These are phyloP conservation scores for Stictocephala bisonia DNA, from an alignment of 2,888 invertebrate genomes.

Conservation along the genomic window DNA sequence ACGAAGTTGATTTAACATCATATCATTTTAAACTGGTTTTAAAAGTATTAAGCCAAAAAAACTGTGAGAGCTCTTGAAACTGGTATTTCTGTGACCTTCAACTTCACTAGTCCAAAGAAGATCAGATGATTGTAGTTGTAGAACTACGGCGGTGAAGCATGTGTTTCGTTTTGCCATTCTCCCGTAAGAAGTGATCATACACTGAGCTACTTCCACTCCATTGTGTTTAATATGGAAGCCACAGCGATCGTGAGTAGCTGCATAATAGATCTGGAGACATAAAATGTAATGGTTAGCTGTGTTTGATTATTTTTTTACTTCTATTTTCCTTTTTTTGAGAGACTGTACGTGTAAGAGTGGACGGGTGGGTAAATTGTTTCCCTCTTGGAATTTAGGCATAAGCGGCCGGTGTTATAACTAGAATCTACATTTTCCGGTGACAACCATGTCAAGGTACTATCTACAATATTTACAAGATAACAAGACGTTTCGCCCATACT, in stretches of 20 bases:
- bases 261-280: slow-evolving; percentile 10
- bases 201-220: slow-evolving; percentile 8
- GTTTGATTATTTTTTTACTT: too few species aligned
- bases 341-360: too few species aligned
- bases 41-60: slow-evolving; percentile 14
- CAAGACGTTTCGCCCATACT: too few species aligned
- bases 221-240: slow-evolving; percentile 23
- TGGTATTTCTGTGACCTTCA: slow-evolving; percentile 7
- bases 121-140: neutral
- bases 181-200: neutral
- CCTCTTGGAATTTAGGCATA: too few species aligned
- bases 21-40: neutral
- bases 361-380: too few species aligned
- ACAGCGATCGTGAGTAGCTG: slow-evolving; percentile 23
- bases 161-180: slow-evolving; percentile 9
- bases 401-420: too few species aligned
- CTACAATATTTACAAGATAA: too few species aligned
- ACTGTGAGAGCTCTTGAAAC: slow-evolving; percentile 11
- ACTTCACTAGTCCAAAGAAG: neutral
- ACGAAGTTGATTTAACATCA: too few species aligned
- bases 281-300: too few species aligned
- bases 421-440: too few species aligned
- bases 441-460: too few species aligned
- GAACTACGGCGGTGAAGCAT: slow-evolving; percentile 21
- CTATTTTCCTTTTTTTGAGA: too few species aligned